A percentile compares a stretch with the other conserved stretches of the same genome.
These are phyloP conservation scores for Pantherophis alleghaniensis DNA, from an alignment of 2,797 vertebrate genomes.

Conservation along the genomic window DNA sequence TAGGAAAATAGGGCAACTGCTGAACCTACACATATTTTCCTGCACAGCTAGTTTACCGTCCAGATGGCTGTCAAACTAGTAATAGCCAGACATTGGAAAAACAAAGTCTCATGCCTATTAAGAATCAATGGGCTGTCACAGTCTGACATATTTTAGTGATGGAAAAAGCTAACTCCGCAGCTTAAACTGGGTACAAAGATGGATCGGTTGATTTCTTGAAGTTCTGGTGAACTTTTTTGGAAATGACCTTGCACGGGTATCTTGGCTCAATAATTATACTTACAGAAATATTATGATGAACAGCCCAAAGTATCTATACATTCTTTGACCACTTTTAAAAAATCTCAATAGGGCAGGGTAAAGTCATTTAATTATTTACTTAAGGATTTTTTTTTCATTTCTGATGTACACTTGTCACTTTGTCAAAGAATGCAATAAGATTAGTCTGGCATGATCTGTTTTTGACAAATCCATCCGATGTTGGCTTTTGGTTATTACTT, in stretches of 20 bases:
- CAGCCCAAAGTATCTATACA: background rate
- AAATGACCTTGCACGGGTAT: background rate
- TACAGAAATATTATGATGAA: background rate
- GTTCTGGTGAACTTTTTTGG: background rate
- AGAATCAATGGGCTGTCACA: background rate
- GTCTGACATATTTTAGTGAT: background rate
- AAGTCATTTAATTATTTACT: background rate
- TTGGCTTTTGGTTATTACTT: too few species aligned
- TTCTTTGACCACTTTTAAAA: background rate
- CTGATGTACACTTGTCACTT: background rate
- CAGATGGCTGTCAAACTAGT: background rate
- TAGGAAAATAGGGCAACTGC: background rate
- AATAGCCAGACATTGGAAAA: conserved; percentile 30
- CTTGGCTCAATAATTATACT: background rate
- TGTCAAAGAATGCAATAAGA: too few species aligned
- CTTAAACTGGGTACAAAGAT: background rate
- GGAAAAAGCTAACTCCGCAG: background rate
- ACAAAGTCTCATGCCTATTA: conserved; percentile 27
- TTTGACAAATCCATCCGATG: too few species aligned
- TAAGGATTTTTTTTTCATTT: background rate
- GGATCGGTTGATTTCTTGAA: background rate
- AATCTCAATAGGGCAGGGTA: background rate
- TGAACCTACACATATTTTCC: background rate
- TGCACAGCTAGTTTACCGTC: background rate
- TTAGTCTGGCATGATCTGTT: too few species aligned